phyloP scores from a whole-genome alignment of 2,888 invertebrate genomes.

The Reticulitermes lucifugus region DNA sequence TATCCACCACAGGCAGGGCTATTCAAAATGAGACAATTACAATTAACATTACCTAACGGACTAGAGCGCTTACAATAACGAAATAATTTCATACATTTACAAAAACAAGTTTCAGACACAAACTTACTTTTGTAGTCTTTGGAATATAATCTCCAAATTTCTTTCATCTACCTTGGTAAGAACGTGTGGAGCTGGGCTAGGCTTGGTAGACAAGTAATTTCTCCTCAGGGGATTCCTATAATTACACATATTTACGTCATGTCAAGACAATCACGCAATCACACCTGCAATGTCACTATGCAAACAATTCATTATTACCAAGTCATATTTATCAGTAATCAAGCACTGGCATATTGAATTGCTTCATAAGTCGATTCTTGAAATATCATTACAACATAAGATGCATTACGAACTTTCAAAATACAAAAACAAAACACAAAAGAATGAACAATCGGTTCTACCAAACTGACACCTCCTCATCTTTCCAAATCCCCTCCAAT shows the following conservation, averaged over 20 bases:
- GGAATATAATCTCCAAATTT: slow-evolving; percentile 61
- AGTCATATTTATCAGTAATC: no score
- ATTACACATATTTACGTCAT: background rate
- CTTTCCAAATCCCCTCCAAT: no score
- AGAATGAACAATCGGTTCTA: no score
- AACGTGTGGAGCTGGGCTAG: slow-evolving; percentile 60
- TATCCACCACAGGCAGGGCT: no score
- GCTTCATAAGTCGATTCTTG: no score
- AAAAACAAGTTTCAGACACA: background rate
- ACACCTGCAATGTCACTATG: no score
- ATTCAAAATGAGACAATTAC: background rate
- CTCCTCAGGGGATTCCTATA: slow-evolving; percentile 61
- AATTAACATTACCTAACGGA: background rate
- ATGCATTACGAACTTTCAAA: no score
- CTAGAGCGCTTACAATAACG: background rate
- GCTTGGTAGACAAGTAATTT: slow-evolving; percentile 59
- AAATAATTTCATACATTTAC: background rate
- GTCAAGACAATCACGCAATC: background rate
- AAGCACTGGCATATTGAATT: no score
- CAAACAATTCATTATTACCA: no score
- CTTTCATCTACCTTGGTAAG: slow-evolving; percentile 60
- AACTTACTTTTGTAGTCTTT: slow-evolving; percentile 61
- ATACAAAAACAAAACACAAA: no score
- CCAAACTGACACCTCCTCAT: no score
- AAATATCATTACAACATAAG: no score